These are phyloP conservation scores for Heliconius congener DNA, from an alignment of 1,140 invertebrate species.

Conservation along the genomic window DNA sequence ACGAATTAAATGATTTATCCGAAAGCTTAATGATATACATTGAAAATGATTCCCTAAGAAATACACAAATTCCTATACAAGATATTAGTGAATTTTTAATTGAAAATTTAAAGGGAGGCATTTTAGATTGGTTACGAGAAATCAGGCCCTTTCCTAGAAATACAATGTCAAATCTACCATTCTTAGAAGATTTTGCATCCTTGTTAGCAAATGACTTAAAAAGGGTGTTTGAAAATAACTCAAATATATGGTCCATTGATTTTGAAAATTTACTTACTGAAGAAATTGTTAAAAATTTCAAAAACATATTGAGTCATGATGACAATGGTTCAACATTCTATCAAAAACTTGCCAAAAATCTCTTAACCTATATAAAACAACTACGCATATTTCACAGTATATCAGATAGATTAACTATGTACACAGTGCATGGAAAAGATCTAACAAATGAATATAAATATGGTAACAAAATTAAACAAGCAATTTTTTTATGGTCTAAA, in stretches of 20 bases:
- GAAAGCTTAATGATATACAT: slow-evolving; percentile 20
- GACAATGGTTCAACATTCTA: not conserved
- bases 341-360: slow-evolving; percentile 13
- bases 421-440: not conserved
- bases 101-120: slow-evolving; percentile 26
- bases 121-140: slow-evolving; percentile 18
- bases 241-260: not conserved
- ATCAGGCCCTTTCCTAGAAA: not conserved
- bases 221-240: slow-evolving; percentile 3
- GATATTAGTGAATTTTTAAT: slow-evolving; percentile 19
- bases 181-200: slow-evolving; percentile 12
- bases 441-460: not conserved
- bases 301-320: not conserved
- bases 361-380: slow-evolving; percentile 16
- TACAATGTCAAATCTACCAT: not conserved
- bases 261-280: slow-evolving; percentile 9
- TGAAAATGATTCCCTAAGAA: not conserved
- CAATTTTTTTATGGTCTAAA: slow-evolving; percentile 7
- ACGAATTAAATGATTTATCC: slow-evolving; percentile 13
- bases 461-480: slow-evolving; percentile 13
- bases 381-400: slow-evolving; percentile 14
- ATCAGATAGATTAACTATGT: not conserved
- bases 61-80: slow-evolving; percentile 16
- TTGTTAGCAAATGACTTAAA: slow-evolving; percentile 21
- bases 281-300: slow-evolving; percentile 21